Evolutionary conservation across 1,140 invertebrate genomes (phyloP), one percentile per base, ranked within the genome.

Genomic region (Penaeus chinensis): DNA sequence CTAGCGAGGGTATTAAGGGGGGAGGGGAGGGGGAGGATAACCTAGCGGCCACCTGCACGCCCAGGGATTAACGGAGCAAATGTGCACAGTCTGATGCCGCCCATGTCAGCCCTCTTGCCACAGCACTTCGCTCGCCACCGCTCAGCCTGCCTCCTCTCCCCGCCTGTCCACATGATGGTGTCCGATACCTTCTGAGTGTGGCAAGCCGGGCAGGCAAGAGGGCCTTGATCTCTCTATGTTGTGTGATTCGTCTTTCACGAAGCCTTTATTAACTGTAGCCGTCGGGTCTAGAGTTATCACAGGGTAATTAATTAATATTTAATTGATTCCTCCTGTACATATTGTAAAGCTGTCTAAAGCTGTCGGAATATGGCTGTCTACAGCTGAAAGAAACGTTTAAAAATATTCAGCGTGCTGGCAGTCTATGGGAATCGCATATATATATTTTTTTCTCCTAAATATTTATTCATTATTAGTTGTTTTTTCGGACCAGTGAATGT

Each of bases 221-320:
- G 81, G 81, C 63, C 66, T 69, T 82, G 81, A 82, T 82, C 81
- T 82, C 71, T 74, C 65, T 69, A 82, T 82, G 81, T 82, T 82
- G 81, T 82, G 81, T 69, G 81, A 82, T 69, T 82, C 37, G 81
- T 82, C 81, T 82, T 82, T 82, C 81, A 82, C 81, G 42, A 82
- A 82, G 81, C 81, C 81, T 82, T 82, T 69, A 82, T 65, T 82
- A 82, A 82, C 81, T 82, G 81, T 82, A 82, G 81, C 81, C 81
- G 47, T n/a, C 65, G 81, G 19, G 81, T 69, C 63, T 82, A 82
- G 81, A 82, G 81, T 82, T 69, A 82, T 82, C 63, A 69, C 81
- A 82, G 81, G 81, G 81, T 82, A 82, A 82, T 69, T 82, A 47
- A 69, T 69, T 82, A 82, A 69, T 66, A 82, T 82, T 82, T 82